phyloP scores from a whole-genome alignment of 2,797 vertebrate genomes.

The Heterohyrax brucei region DNA sequence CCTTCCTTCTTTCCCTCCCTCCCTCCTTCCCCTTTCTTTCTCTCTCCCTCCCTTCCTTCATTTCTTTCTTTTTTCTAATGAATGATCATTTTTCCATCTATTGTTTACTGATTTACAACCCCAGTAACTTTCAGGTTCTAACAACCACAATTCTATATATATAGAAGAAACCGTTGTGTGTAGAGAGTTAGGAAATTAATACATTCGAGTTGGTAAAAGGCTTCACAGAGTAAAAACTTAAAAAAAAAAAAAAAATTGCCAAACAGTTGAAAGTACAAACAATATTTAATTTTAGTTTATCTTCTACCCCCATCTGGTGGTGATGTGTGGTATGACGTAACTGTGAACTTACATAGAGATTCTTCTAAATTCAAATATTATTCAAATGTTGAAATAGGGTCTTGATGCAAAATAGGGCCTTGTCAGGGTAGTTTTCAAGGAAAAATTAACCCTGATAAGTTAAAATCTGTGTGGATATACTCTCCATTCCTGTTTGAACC shows the following conservation, averaged over 20 bases:
- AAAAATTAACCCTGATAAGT: not conserved
- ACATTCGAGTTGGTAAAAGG: not conserved
- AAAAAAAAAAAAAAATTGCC: not conserved
- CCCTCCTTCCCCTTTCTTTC: not conserved
- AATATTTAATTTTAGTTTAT: conserved; percentile 33
- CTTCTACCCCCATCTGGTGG: conserved; percentile 82
- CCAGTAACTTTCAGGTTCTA: not conserved
- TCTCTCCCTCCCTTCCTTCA: not conserved
- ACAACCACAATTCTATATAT: not conserved
- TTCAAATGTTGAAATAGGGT: not conserved
- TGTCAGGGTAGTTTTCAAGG: not conserved
- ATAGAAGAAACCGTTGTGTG: not conserved
- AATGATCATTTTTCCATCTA: not conserved
- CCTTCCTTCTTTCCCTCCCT: not conserved
- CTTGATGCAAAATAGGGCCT: too few species aligned
- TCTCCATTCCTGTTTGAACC: not conserved
- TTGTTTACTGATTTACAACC: not conserved
- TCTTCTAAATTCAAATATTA: not conserved
- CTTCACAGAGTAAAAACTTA: not conserved
- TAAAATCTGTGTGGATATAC: not conserved
- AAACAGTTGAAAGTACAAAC: fast-evolving
- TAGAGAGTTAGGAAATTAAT: not conserved
- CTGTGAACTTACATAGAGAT: not conserved
- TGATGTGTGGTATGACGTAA: fast-evolving
- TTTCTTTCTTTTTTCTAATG: not conserved